Evolutionary conservation across 2,797 vertebrate genomes (phyloP).

Genomic region (Acridotheres tristis): DNA sequence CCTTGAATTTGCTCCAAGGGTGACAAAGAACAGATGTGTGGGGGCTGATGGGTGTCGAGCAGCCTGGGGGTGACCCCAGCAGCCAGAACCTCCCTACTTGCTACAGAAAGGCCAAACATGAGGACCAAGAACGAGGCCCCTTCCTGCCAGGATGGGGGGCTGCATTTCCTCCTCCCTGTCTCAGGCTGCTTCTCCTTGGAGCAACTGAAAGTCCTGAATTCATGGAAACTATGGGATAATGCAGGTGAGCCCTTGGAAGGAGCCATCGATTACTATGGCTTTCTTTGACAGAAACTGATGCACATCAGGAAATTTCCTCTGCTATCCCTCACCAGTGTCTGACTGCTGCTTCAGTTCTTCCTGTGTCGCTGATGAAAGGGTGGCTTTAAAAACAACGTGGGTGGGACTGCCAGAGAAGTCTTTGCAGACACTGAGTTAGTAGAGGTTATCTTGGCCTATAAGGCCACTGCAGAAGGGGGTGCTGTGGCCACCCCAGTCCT

Average conservation of each 20-base stretch:
- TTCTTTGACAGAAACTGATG: slow-evolving; percentile 72
- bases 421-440: slow-evolving; percentile 61
- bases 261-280: slow-evolving; percentile 58
- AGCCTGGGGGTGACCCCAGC: slow-evolving; percentile 1
- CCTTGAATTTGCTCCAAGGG: slow-evolving; percentile 37
- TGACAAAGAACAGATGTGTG: slow-evolving; percentile 13
- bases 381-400: slow-evolving; percentile 44
- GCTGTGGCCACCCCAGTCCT: slow-evolving; percentile 72
- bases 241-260: slow-evolving; percentile 67
- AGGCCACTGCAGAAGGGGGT: slow-evolving; percentile 75
- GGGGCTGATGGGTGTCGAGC: not conserved
- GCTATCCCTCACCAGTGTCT: not conserved
- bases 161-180: not conserved
- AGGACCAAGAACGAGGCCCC: not conserved
- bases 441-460: slow-evolving; percentile 76
- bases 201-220: not conserved
- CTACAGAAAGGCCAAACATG: not conserved
- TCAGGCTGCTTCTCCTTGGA: not conserved
- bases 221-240: not conserved
- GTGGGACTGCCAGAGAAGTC: slow-evolving; percentile 65
- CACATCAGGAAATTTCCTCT: not conserved
- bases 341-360: slow-evolving; percentile 2
- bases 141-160: not conserved
- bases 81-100: not conserved
- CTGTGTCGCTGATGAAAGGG: slow-evolving; percentile 6